Conservation (phyloP, 2,797 vertebrate genomes). For the Philypnodon macrostomus region DNA sequence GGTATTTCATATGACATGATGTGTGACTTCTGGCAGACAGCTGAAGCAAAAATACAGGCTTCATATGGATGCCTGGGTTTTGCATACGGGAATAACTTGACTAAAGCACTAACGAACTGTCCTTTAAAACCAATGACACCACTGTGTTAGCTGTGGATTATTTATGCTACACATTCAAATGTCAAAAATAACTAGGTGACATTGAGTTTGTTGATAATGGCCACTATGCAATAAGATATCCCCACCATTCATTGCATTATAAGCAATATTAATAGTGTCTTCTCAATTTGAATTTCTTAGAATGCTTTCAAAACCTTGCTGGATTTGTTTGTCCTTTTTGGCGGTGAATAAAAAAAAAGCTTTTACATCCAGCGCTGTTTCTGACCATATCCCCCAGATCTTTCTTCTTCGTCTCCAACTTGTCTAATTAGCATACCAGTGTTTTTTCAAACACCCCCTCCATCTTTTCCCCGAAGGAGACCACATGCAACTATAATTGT, state of each 20-base stretch:
- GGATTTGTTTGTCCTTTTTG: slow-evolving; percentile 55
- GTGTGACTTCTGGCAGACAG: slow-evolving; percentile 2
- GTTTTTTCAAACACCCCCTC: slow-evolving; percentile 68
- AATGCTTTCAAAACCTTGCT: slow-evolving; percentile 30
- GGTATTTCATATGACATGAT: slow-evolving; percentile 3
- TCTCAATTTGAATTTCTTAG: slow-evolving; percentile 39
- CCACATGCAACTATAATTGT: slow-evolving; percentile 83
- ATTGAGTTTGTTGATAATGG: slow-evolving; percentile 30
- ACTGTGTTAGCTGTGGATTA: slow-evolving; percentile 10
- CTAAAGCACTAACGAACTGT: slow-evolving; percentile 36
- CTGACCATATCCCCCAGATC: slow-evolving; percentile 65
- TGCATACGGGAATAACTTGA: slow-evolving; percentile 30
- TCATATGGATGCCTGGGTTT: slow-evolving; percentile 17
- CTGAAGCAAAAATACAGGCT: slow-evolving; percentile 27
- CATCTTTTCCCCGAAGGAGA: slow-evolving; percentile 74
- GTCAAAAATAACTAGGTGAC: slow-evolving; percentile 22
- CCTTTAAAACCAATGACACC: slow-evolving; percentile 31
- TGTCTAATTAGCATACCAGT: slow-evolving; percentile 74
- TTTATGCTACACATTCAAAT: slow-evolving; percentile 25
- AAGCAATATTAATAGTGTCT: slow-evolving; percentile 23
- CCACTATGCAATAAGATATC: slow-evolving; percentile 18
- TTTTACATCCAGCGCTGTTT: too few relatives aligned
- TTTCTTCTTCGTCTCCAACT: slow-evolving; percentile 66
- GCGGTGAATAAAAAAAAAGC: slow-evolving; percentile 44
- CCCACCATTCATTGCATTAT: slow-evolving; percentile 40